phyloP scores from a whole-genome alignment of 2,888 invertebrate genomes.

The Ryuthela nishihirai region DNA sequence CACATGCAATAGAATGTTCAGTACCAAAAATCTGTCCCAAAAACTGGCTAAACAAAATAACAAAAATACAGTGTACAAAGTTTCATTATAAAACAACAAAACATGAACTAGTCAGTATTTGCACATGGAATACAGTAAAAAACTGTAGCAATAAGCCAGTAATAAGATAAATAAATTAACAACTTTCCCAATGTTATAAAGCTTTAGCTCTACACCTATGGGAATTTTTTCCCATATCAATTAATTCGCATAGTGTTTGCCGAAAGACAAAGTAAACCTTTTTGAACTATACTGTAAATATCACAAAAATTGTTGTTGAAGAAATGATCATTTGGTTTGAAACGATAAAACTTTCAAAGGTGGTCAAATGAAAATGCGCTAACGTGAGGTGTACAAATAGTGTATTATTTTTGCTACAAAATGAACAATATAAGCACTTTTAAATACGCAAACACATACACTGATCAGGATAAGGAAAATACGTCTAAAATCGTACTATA shows the following conservation, averaged over 20 bases:
- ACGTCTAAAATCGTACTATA: too few relatives aligned
- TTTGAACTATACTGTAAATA: slow-evolving; percentile 25
- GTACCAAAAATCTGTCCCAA: slow-evolving; percentile 19
- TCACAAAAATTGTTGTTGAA: slow-evolving; percentile 25
- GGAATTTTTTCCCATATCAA: slow-evolving; percentile 18
- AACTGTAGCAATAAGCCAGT: slow-evolving; percentile 21
- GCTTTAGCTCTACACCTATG: slow-evolving; percentile 27
- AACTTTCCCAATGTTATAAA: slow-evolving; percentile 22
- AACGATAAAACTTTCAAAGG: too few relatives aligned
- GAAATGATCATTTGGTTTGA: slow-evolving; percentile 6
- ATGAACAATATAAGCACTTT: too few relatives aligned
- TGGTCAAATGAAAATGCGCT: too few relatives aligned
- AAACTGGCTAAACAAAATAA: slow-evolving; percentile 18
- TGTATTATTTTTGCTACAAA: too few relatives aligned
- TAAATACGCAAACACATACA: too few relatives aligned
- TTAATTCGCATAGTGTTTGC: slow-evolving; percentile 15
- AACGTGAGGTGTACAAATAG: too few relatives aligned
- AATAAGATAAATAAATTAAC: slow-evolving; percentile 21
- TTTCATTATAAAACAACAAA: slow-evolving; percentile 24
- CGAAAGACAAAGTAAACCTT: slow-evolving; percentile 17
- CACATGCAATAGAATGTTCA: slow-evolving; percentile 24
- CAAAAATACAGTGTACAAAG: slow-evolving; percentile 28
- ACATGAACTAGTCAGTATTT: slow-evolving; percentile 16
- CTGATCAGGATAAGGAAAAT: too few relatives aligned
- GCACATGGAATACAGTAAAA: slow-evolving; percentile 18